These are phyloP conservation scores for Scotopteryx bipunctaria DNA, from an alignment of 2,888 invertebrate genomes.

Conservation along the genomic window DNA sequence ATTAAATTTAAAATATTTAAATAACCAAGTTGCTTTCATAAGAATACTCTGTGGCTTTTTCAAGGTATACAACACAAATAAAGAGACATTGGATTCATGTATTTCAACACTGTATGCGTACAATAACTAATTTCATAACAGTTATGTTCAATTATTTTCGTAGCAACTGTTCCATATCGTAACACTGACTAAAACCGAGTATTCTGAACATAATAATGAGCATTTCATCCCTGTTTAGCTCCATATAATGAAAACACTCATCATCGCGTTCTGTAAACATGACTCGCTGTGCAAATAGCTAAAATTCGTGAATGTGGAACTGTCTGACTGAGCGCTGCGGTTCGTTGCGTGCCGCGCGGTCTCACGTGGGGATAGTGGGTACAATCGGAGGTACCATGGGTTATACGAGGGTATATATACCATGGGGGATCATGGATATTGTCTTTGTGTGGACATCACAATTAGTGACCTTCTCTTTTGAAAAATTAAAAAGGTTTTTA, in stretches of 20 bases:
- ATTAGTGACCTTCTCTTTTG: too few relatives aligned
- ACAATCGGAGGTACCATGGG: too few relatives aligned
- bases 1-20: slow-evolving; percentile 25
- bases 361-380: neutral
- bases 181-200: neutral
- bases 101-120: neutral
- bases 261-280: slow-evolving; percentile 13
- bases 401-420: too few relatives aligned
- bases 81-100: too few relatives aligned
- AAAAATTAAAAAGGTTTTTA: too few relatives aligned
- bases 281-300: slow-evolving; percentile 15
- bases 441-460: too few relatives aligned
- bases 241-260: slow-evolving; percentile 7
- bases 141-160: neutral
- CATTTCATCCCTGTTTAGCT: neutral
- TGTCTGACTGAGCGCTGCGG: slow-evolving; percentile 5
- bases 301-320: slow-evolving; percentile 15
- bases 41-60: neutral
- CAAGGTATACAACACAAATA: neutral
- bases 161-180: neutral
- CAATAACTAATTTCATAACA: too few relatives aligned
- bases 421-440: too few relatives aligned
- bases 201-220: neutral
- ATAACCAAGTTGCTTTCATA: slow-evolving; percentile 7
- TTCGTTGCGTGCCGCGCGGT: slow-evolving; percentile 12